Percentiles rank a stretch among this genome's conserved stretches.
These are phyloP conservation scores for Tetrao urogallus DNA, from an alignment of 2,113 vertebrate genomes.

Conservation along the genomic window DNA sequence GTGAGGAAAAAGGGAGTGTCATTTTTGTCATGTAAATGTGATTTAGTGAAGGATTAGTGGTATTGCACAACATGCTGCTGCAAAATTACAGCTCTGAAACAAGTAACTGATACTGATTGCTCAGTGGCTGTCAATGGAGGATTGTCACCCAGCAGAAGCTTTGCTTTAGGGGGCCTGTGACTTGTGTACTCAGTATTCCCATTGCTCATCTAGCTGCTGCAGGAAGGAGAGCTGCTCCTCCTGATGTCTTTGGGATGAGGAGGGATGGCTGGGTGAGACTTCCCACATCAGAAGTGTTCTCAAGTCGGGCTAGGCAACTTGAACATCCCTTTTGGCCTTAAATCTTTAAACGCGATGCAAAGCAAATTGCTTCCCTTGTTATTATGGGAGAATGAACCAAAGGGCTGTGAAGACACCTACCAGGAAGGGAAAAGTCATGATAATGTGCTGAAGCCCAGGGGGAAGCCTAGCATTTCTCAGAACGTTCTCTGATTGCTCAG, in stretches of 20 bases:
- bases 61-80: not conserved
- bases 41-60: not conserved
- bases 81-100: not conserved
- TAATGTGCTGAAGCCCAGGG: not conserved
- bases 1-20: not conserved
- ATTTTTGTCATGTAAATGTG: not conserved
- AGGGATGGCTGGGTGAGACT: not conserved
- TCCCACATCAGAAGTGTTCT: not conserved
- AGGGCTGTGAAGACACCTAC: not conserved
- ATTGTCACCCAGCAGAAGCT: fast-evolving
- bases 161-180: not conserved
- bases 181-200: not conserved
- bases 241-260: not conserved
- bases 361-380: not conserved
- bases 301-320: not conserved
- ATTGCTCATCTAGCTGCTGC: not conserved
- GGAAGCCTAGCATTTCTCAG: not conserved
- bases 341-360: not conserved
- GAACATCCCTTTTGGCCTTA: not conserved
- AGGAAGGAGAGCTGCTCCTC: not conserved
- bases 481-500: fast-evolving
- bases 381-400: not conserved
- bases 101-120: not conserved
- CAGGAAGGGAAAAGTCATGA: not conserved
- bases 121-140: not conserved